Conservation (phyloP, 2,797 vertebrate species). For the Chelidonichthys spinosus region DNA sequence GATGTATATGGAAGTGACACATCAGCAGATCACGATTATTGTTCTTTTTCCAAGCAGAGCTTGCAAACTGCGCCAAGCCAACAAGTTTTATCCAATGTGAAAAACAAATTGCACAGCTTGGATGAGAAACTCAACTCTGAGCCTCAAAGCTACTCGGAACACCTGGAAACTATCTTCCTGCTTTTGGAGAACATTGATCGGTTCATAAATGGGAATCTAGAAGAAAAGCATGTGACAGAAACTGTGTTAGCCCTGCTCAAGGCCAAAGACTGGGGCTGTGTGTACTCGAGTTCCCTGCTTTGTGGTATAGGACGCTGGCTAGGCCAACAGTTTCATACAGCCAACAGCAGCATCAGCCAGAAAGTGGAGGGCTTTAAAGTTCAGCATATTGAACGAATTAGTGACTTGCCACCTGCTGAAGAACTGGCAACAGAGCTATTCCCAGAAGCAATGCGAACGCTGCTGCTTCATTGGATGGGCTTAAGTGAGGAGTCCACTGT, state of each 20-base stretch:
- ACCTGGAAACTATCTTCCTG: slow-evolving; percentile 61
- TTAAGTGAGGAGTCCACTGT: slow-evolving; percentile 78
- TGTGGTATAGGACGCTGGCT: slow-evolving; percentile 83
- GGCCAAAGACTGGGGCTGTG: slow-evolving; percentile 59
- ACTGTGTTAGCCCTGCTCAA: slow-evolving; percentile 76
- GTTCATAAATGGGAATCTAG: slow-evolving; percentile 60
- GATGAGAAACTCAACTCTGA: slow-evolving; percentile 57
- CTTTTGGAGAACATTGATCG: slow-evolving; percentile 76
- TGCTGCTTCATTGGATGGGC: slow-evolving; percentile 89
- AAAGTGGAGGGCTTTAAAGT: slow-evolving; percentile 87
- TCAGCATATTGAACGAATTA: slow-evolving; percentile 86
- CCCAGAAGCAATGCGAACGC: slow-evolving; percentile 85
- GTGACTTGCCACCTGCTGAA: slow-evolving; percentile 87
- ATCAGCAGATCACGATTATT: slow-evolving; percentile 85
- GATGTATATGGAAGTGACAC: slow-evolving; percentile 12
- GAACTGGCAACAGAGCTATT: slow-evolving; percentile 84
- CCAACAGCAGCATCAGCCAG: slow-evolving; percentile 84
- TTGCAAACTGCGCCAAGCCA: slow-evolving; percentile 32
- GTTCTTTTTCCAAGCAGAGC: slow-evolving; percentile 50
- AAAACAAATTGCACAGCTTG: slow-evolving; percentile 69
- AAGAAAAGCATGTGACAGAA: slow-evolving; percentile 72
- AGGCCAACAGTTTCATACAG: slow-evolving; percentile 84
- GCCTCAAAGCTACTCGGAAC: slow-evolving; percentile 38
- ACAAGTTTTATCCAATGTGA: slow-evolving; percentile 37
- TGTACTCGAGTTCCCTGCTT: slow-evolving; percentile 82